Conservation (phyloP, 2,888 invertebrate genomes). For the Aradus depressus region DNA sequence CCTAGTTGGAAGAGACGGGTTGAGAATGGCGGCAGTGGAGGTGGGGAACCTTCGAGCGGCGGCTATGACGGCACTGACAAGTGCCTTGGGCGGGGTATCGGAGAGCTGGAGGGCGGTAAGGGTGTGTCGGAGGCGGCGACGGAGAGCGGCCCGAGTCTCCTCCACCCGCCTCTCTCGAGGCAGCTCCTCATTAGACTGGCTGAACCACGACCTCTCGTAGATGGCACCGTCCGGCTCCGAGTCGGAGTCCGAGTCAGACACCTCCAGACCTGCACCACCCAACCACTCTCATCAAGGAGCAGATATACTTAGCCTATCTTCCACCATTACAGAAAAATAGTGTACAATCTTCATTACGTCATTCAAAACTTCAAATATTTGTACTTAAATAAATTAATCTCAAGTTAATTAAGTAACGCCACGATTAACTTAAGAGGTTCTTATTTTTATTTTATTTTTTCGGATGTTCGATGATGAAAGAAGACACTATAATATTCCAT, state of each 20-base stretch:
- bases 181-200: conserved; percentile 28
- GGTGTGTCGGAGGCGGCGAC: conserved; percentile 41
- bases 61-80: conserved; percentile 35
- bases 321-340: too few species aligned
- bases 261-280: conserved; percentile 39
- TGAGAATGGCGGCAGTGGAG: conserved; percentile 31
- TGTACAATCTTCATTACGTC: too few species aligned
- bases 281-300: too few species aligned
- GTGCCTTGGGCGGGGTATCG: conserved; percentile 23
- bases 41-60: conserved; percentile 34
- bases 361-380: too few species aligned
- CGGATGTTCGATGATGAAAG: too few species aligned
- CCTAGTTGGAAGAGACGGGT: conserved; percentile 20
- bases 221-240: conserved; percentile 36
- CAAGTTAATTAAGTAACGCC: too few species aligned
- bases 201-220: conserved; percentile 40
- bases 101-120: conserved; percentile 31
- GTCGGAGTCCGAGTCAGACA: conserved; percentile 40
- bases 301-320: too few species aligned
- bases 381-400: too few species aligned
- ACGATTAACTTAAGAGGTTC: too few species aligned
- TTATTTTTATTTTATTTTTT: too few species aligned
- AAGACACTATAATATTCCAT: too few species aligned
- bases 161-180: conserved; percentile 24
- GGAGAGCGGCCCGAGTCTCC: conserved; percentile 33